Base-by-base conservation (phyloP, 2,113 vertebrate genomes). In the Carlito syrichta region DNA sequence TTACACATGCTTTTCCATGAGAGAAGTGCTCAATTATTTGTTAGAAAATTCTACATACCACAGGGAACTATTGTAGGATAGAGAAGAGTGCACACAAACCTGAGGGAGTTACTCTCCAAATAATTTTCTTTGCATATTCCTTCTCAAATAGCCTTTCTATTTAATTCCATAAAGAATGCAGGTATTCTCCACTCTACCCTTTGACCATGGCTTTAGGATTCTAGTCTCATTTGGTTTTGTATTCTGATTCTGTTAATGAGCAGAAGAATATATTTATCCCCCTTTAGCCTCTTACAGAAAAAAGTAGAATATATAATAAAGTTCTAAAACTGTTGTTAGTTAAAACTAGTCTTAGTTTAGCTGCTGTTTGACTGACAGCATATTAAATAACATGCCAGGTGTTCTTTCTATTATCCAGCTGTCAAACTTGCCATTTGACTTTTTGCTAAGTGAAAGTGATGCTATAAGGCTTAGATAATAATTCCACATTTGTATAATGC, bases 261-360 rank as follows among this genome's bases (percentile, higher is more conserved):
- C 52, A 79, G 19, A 32, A 45, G 22, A 87, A 30, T 79, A 45
- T 43, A 2, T 78, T 48, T 76, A 54, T 79, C 22, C 17, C 62
- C 3, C 27, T 62, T n/a, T 78, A 32, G 66, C 27, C 35, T 92
- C 62, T 74, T 85, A 1, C 14, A 94, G 50, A 32, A 86, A 68
- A 94, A 66, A 40, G 63, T 50, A 35, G 45, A 89, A 32, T 66
- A 48, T 27, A 56, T 63, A 8, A 43, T 62, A 74, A 94, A 23
- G 27, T 93, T 89, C 79, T 94, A 90, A 81, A 88, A 25, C n/a
- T 58, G n/a, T n/a, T n/a, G n/a, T n/a, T n/a, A n/a, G n/a, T n/a
- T n/a, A n/a, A n/a, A n/a, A n/a, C n/a, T n/a, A n/a, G n/a, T 66
- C 68, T 84, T 69, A 54, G 10, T 82, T 63, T n/a, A 38, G 22